Conservation (phyloP, 2,888 invertebrate species). For the Metallyticus violacea region DNA sequence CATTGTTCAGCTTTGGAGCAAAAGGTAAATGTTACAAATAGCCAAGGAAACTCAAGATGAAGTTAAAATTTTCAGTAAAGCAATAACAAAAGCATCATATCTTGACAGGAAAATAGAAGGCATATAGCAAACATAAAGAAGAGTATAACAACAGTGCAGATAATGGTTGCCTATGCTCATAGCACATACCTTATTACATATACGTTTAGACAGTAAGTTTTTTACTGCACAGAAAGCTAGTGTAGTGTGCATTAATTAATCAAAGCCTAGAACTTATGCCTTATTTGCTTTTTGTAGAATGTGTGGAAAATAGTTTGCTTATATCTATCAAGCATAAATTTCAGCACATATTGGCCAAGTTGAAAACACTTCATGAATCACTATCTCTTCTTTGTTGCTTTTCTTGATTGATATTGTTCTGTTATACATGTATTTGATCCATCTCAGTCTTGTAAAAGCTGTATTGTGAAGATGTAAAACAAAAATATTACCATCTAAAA, state of each 20-base stretch:
- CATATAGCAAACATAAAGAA: no score
- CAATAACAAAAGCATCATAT: no score
- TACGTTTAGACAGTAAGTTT: background rate
- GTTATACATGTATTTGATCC: background rate
- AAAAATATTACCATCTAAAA: no score
- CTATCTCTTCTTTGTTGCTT: background rate
- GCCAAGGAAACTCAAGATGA: no score
- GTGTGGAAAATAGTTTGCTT: background rate
- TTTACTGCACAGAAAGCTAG: background rate
- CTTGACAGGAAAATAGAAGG: no score
- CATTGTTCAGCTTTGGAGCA: no score
- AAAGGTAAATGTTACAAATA: no score
- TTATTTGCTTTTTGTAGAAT: background rate
- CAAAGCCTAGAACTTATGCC: background rate
- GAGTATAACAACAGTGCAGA: no score
- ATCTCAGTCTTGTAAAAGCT: background rate
- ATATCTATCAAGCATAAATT: background rate
- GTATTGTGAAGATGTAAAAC: no score
- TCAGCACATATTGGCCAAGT: background rate
- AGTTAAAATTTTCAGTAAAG: no score
- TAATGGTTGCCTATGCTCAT: background rate
- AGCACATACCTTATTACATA: no score
- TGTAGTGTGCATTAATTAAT: background rate
- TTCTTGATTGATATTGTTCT: background rate
- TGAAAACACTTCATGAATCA: background rate